phyloP scores from a whole-genome alignment of 2,888 invertebrate species.

The Brachyopa scutellaris region DNA sequence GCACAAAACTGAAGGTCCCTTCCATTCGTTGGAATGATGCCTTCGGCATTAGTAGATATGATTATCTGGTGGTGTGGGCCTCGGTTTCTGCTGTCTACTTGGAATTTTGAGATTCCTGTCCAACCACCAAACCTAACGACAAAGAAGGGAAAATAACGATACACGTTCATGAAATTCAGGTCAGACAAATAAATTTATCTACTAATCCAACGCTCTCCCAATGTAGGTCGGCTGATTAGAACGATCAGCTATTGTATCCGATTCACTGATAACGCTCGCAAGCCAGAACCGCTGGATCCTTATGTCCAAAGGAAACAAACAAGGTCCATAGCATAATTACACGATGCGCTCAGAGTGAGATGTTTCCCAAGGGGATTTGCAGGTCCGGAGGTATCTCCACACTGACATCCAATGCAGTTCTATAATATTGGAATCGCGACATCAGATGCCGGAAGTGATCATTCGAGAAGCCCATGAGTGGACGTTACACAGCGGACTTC shows the following conservation, averaged over 20 bases:
- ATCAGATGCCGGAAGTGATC: neutral
- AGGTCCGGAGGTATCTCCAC: neutral
- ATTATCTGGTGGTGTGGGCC: conserved; percentile 3
- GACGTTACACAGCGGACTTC: conserved; percentile 5
- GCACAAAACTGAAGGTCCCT: too few species aligned
- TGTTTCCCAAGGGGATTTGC: conserved; percentile 15
- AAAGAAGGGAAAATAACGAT: neutral
- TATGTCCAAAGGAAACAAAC: neutral
- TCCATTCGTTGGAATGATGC: neutral
- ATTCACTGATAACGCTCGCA: neutral
- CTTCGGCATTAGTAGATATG: neutral
- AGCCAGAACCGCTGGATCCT: neutral
- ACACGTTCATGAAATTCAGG: neutral
- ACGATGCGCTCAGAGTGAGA: neutral
- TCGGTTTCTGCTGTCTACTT: neutral
- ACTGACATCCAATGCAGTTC: neutral
- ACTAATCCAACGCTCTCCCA: neutral
- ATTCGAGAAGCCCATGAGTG: neutral
- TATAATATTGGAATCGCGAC: neutral
- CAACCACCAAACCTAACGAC: neutral
- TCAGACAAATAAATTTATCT: neutral
- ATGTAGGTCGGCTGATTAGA: neutral
- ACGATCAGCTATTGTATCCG: neutral
- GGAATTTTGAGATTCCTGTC: neutral
- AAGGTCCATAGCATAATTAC: neutral